Conservation (phyloP, 2,113 vertebrate genomes). For the Triplophysa rosa region DNA sequence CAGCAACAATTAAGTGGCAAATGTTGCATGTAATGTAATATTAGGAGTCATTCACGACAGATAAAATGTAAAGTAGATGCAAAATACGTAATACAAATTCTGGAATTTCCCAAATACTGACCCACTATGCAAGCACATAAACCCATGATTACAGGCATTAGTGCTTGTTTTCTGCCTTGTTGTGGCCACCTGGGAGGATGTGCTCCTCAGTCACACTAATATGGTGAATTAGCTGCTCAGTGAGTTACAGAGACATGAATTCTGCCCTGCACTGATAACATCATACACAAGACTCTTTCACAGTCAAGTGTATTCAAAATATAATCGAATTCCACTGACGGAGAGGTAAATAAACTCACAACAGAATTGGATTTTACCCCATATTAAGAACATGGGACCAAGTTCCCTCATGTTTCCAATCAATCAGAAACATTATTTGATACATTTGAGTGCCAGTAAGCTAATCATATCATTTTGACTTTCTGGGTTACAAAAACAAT, state of each 20-base stretch:
- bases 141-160: constrained; percentile 42
- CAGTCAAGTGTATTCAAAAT: constrained; percentile 53
- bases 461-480: constrained; percentile 40
- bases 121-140: constrained; percentile 19
- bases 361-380: constrained; percentile 62
- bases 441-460: constrained; percentile 27
- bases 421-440: constrained; percentile 49
- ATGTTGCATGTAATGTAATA: not conserved
- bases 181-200: constrained; percentile 50
- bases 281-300: constrained; percentile 64
- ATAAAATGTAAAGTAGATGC: not conserved
- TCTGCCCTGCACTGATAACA: constrained; percentile 36
- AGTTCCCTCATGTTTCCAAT: constrained; percentile 66
- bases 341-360: constrained; percentile 32
- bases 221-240: constrained; percentile 49
- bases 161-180: constrained; percentile 39
- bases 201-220: constrained; percentile 55
- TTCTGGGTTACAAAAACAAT: not conserved
- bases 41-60: not conserved
- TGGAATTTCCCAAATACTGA: constrained; percentile 7
- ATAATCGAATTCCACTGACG: constrained; percentile 66
- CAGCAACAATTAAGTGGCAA: not conserved
- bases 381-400: constrained; percentile 62
- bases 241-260: constrained; percentile 46
- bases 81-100: not conserved